Conservation (phyloP, 2,113 vertebrate species). For the Pimephales promelas region DNA sequence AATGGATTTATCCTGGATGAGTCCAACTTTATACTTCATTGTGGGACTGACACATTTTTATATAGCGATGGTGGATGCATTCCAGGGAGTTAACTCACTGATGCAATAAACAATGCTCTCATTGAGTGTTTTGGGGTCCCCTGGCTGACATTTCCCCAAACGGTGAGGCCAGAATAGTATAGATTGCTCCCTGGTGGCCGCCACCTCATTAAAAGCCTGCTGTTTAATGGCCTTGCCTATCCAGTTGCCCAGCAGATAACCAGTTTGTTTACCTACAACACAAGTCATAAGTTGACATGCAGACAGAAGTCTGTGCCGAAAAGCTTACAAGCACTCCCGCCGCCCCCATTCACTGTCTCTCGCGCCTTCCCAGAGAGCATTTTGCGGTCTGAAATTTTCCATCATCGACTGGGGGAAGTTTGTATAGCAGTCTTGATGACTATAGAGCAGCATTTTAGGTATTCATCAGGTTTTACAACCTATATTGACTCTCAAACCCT, state of each 20-base stretch:
- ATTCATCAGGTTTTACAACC: constrained; percentile 43
- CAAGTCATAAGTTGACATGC: constrained; percentile 38
- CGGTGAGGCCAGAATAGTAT: constrained; percentile 33
- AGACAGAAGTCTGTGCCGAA: constrained; percentile 46
- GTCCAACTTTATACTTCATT: constrained; percentile 31
- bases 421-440: constrained; percentile 39
- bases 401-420: constrained; percentile 36
- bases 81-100: constrained; percentile 52
- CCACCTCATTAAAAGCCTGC: constrained; percentile 57
- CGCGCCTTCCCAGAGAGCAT: constrained; percentile 29
- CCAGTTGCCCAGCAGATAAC: constrained; percentile 53
- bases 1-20: constrained; percentile 45
- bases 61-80: constrained; percentile 49
- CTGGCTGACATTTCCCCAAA: constrained; percentile 42
- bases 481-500: constrained; percentile 38
- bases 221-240: constrained; percentile 46
- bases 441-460: constrained; percentile 30
- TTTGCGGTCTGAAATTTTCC: constrained; percentile 45
- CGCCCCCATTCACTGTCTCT: neutral
- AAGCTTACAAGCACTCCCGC: constrained; percentile 20
- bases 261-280: constrained; percentile 46
- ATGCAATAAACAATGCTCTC: constrained; percentile 56
- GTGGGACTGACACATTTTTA: constrained; percentile 52
- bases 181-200: constrained; percentile 32
- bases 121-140: constrained; percentile 46